phyloP scores from a whole-genome alignment of 1,140 invertebrate genomes.

The Thereuonema tuberculata region DNA sequence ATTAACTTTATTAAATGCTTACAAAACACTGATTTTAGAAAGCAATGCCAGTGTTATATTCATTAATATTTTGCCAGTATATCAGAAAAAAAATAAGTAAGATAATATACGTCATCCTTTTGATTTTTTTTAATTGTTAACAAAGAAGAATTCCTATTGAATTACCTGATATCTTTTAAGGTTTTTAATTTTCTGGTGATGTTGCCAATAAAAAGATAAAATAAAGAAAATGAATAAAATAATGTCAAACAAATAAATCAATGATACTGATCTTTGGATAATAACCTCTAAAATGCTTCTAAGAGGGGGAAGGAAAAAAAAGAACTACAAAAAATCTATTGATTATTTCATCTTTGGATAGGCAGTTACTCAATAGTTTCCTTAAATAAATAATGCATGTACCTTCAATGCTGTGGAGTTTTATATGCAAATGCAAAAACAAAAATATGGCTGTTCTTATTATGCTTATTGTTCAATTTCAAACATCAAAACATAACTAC shows the following conservation, averaged over 20 bases:
- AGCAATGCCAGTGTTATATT: too few relatives aligned
- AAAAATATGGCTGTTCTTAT: too few relatives aligned
- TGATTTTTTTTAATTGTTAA: constrained; percentile 14
- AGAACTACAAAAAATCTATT: background rate
- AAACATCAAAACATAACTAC: too few relatives aligned
- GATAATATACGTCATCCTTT: constrained; percentile 38
- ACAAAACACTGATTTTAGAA: too few relatives aligned
- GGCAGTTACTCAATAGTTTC: too few relatives aligned
- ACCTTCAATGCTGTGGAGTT: too few relatives aligned
- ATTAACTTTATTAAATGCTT: too few relatives aligned
- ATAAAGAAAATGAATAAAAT: constrained; percentile 16
- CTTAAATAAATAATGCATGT: too few relatives aligned
- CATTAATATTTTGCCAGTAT: background rate
- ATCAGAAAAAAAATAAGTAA: background rate
- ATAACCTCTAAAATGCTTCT: background rate
- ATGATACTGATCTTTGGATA: background rate
- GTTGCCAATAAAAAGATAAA: constrained; percentile 22
- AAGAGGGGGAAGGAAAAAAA: background rate
- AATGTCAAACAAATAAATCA: background rate
- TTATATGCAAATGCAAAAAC: too few relatives aligned
- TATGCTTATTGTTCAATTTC: too few relatives aligned
- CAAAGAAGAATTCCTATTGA: constrained; percentile 2
- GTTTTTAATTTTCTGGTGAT: constrained; percentile 72
- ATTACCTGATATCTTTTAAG: constrained; percentile 60
- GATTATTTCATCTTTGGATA: background rate